Base-by-base conservation (phyloP, 2,888 invertebrate species). In the Leptinotarsa rubiginosa region DNA sequence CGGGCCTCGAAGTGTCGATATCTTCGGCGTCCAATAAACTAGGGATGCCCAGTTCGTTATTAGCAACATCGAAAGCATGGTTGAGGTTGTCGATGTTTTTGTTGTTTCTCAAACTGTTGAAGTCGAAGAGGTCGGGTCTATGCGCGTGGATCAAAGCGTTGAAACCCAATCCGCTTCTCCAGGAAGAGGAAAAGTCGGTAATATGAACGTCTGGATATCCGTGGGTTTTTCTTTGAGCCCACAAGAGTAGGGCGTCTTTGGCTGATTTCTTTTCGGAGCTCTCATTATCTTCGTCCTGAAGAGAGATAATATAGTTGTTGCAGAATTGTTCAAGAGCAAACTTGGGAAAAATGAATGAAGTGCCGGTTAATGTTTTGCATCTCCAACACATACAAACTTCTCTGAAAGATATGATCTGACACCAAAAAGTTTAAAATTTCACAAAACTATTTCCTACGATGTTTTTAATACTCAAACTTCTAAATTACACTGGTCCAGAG, bases 111-210 rank as follows among this genome's bases (percentile, higher is more conserved):
- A 99, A 90, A 75, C 92, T 91, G 81, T 93, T 90, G 92, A 94
- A 98, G 83, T 95, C 94, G 87, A 99, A 96, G 82, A 99, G 90
- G 88, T 99, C 99, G 13, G 99, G 98, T 77, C 98, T 91, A 89
- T 99, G 99, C 41, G 98, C 94, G 87, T 99, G 99, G 84, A 99
- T 99, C 77, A 99, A 94, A 4, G 99, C 99, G 88, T 98, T 99
- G 91, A 99, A 99, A 59, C 97, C 99, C 80, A 99, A 91, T 10
- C 99, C 99, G 79, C 94, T 96, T 78, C 98, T 91, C 99, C 99
- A 99, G 52, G 97, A 97, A 83, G 94, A 94, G 81, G 95, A 94
- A 85, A 97, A 97, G 89, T 97, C 96, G 87, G 93, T 93, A 79
- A 97, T 96, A 84, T 95, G 93, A 56, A 97, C 96, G 73, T 94